Evolutionary conservation across 2,797 vertebrate species (phyloP), one percentile per base, ranked within the genome.

Genomic region (Sebastes trivittatus): DNA sequence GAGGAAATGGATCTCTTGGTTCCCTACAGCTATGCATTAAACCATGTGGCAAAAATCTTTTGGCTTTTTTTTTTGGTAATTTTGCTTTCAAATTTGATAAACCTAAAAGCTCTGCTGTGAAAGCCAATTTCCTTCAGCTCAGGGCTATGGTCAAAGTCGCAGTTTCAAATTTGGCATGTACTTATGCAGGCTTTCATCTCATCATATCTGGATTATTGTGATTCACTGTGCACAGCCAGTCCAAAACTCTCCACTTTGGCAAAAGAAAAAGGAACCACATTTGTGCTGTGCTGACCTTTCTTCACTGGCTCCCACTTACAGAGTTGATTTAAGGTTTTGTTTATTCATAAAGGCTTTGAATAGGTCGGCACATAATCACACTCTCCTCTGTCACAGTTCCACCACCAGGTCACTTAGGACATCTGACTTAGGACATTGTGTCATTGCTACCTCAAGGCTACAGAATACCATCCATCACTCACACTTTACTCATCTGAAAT

Each of bases 101-200:
- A 80, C 70, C 72, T 74, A 74, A 90, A 87, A 58, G 42, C 80
- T 85, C 11, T 49, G 65, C 81, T 77, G 81, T 92, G 80, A 90
- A 92, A 90, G 78, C 75, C 78, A 72, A 23, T 92, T 91, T 84
- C 61, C 60, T 42, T 75, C 62, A 65, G 82, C 89, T 85, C 46
- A 61, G 46, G 82, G 88, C 83, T 38, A 64, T 16, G 71, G 81
- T 66, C 72, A 87, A 82, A 85, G 87, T 75, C 72, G 20, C 78
- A 66, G 65, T 78, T 32, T 78, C 25, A 11, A 72, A 84, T 88
- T 55, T 86, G 60, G 60, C 55, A 75, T 77, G 70, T 62, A 58
- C 64, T 86, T 75, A 71, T 42, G 67, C 58, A 54, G 16, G 66
- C 84, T 83, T 87, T 78, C 60, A 5, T 85, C 69, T 85, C 73